A percentile compares a stretch with the other conserved stretches of the same genome.
phyloP scores from a whole-genome alignment of 2,797 vertebrate genomes.

The Enteromius anoplus region DNA sequence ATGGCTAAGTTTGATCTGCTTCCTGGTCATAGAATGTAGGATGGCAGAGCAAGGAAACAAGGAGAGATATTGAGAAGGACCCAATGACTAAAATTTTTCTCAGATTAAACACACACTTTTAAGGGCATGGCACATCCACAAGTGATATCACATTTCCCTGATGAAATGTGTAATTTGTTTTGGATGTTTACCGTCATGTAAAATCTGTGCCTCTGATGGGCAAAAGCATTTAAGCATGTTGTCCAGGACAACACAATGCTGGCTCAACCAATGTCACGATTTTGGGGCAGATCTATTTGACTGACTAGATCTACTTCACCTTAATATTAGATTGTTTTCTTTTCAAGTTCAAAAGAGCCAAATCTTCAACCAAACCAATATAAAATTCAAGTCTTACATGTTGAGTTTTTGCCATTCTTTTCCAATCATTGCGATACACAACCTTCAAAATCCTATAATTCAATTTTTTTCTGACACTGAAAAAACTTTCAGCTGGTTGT shows the following conservation, averaged over 20 bases:
- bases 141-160: background rate
- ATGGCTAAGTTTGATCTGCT: too few relatives aligned
- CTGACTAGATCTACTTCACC: too few relatives aligned
- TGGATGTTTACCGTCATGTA: background rate
- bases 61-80: too few relatives aligned
- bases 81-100: background rate
- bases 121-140: background rate
- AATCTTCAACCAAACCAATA: background rate
- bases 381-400: background rate
- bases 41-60: too few relatives aligned
- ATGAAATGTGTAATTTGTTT: background rate
- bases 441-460: background rate
- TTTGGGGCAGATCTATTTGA: too few relatives aligned
- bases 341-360: background rate
- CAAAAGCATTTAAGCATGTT: background rate
- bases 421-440: conserved; percentile 5
- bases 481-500: conserved; percentile 52
- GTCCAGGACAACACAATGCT: too few relatives aligned
- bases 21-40: too few relatives aligned
- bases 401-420: conserved; percentile 21
- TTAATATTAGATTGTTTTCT: too few relatives aligned
- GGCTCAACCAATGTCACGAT: too few relatives aligned
- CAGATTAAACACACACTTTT: background rate
- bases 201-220: background rate
- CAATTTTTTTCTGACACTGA: conserved; percentile 25